A percentile compares a stretch with the other conserved stretches of the same genome.
Conservation (phyloP, 2,888 invertebrate genomes). For the Baronia brevicornis region DNA sequence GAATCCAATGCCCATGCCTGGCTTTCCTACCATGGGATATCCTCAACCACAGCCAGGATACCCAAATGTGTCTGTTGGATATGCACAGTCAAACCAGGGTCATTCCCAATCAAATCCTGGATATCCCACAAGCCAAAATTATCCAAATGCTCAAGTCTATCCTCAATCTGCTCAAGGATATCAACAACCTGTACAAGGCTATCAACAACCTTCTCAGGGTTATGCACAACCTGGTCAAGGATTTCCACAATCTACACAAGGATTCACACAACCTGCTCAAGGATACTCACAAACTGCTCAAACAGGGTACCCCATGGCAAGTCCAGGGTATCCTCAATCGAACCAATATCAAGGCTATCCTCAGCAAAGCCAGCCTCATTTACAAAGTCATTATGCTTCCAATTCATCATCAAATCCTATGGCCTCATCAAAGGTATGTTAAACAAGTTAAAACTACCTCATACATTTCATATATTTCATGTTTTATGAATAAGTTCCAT, state of each 20-base stretch:
- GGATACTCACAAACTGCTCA: slow-evolving; percentile 24
- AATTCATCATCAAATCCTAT: slow-evolving; percentile 38
- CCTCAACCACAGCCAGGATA: slow-evolving; percentile 52
- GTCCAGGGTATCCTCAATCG: slow-evolving; percentile 33
- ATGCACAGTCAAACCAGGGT: slow-evolving; percentile 47
- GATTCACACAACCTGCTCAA: slow-evolving; percentile 34
- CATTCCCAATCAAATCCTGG: slow-evolving; percentile 22
- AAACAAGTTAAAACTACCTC: slow-evolving; percentile 16
- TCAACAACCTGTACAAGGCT: slow-evolving; percentile 22
- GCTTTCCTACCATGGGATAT: slow-evolving; percentile 58
- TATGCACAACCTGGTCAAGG: slow-evolving; percentile 36
- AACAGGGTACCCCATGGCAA: slow-evolving; percentile 25
- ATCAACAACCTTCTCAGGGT: slow-evolving; percentile 25
- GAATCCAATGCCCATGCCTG: slow-evolving; percentile 65
- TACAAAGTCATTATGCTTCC: slow-evolving; percentile 40
- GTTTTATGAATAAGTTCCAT: no score
- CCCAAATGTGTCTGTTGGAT: slow-evolving; percentile 38
- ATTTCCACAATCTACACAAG: slow-evolving; percentile 29
- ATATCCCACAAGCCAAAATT: slow-evolving; percentile 18
- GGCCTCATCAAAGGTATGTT: slow-evolving; percentile 50
- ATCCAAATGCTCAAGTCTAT: slow-evolving; percentile 28
- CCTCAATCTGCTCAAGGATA: slow-evolving; percentile 27
- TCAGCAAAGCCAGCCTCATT: slow-evolving; percentile 30
- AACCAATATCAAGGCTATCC: slow-evolving; percentile 48
- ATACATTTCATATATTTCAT: slow-evolving; percentile 14